Base-by-base conservation (phyloP, 2,113 vertebrate species). In the Smithornis capensis region DNA sequence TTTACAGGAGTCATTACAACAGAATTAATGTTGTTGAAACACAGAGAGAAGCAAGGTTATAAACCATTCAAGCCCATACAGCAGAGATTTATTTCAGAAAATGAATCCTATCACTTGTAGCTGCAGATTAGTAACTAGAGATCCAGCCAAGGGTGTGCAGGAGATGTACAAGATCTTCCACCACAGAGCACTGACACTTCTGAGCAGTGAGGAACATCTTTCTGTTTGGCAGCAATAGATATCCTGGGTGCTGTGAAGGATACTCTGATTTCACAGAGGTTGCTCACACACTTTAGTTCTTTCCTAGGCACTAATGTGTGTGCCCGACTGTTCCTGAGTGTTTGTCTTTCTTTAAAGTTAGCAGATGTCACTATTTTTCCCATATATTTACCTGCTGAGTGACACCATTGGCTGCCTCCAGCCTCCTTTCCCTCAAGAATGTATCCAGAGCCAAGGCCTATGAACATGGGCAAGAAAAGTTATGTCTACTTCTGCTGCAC, bases 1-100 rank as follows among this genome's bases (percentile, higher is more conserved):
- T 97, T 94, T 94, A 95, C 80, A 96, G 91, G 84, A 96, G 92
- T 92, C 85, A 96, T 97, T 97, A 96, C 92, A 92, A 80, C 38
- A 77, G 91, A 93, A 91, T 93, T 87, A 90, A 89, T 38, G 7
- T 83, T 81, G 76, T 50, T 78, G 65, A 69, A 79, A 69, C 70
- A 75, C 24, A 37, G 69, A 31, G n/a, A 64, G 78, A 23, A 70
- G 78, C 19, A 2, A 56, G 55, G 90, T 82, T 80, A 25, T 77
- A 59, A 94, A 87, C 37, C 53, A 65, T 31, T n/a, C 28, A 3
- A 35, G 63, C n/a, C 69, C 55, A n/a, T 38, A 10, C 2, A 14
- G 13, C 49, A 56, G 79, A 56, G 81, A 70, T 64, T 74, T 77
- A 52, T 52, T 63, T 11, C 13, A 7, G 18, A 17, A 44, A 64